Evolutionary conservation across 2,797 vertebrate species (phyloP).

Genomic region (Stomatorhinus walkeri): DNA sequence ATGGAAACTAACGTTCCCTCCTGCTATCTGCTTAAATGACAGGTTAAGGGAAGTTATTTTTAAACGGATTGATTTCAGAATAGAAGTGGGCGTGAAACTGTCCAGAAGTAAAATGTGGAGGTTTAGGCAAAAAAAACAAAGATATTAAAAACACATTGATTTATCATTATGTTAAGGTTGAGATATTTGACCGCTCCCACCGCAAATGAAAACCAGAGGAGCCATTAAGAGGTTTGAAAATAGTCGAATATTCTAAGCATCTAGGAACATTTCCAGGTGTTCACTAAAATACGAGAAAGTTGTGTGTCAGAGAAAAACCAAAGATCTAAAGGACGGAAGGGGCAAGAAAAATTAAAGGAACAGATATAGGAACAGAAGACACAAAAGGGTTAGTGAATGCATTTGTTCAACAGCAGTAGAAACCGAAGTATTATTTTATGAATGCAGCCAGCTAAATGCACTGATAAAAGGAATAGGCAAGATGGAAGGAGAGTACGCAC

Average conservation of each 20-base stretch:
- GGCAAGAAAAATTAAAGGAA: slow-evolving; percentile 35
- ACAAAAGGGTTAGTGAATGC: neutral
- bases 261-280: neutral
- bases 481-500: slow-evolving; percentile 26
- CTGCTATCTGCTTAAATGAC: slow-evolving; percentile 34
- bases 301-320: neutral
- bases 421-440: neutral
- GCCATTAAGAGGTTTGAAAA: neutral
- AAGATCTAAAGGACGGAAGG: slow-evolving; percentile 40
- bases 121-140: neutral
- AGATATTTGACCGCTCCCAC: neutral
- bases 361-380: neutral
- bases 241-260: neutral
- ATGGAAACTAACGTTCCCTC: slow-evolving; percentile 8
- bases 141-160: neutral
- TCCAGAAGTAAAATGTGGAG: neutral
- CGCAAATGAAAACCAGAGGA: neutral
- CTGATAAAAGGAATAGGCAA: slow-evolving; percentile 3
- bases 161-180: neutral
- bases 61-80: slow-evolving; percentile 12
- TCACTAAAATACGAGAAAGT: neutral
- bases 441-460: neutral
- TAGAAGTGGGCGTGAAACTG: neutral
- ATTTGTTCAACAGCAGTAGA: neutral
- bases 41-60: slow-evolving; percentile 32